phyloP scores from a whole-genome alignment of 64 coral and sea anemone genomes.

The Stichodactyla helianthus region DNA sequence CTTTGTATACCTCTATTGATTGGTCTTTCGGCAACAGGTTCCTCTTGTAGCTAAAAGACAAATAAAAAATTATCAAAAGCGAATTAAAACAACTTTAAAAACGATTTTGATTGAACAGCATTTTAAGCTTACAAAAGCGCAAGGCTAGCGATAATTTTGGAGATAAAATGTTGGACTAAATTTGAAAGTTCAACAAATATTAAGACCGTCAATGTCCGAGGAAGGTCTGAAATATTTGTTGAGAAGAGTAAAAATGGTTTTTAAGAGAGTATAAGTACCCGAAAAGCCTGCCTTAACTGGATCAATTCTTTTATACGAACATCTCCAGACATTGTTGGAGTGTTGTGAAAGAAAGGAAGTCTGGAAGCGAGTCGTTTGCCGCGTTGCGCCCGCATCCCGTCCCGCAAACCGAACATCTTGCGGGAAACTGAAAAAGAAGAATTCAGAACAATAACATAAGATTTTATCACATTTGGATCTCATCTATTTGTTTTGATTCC shows the following conservation, averaged over 20 bases:
- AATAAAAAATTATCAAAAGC: background rate
- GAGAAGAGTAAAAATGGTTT: background rate
- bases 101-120: background rate
- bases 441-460: too few relatives aligned
- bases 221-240: background rate
- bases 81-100: background rate
- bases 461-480: too few relatives aligned
- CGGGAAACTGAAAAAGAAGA: background rate
- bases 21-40: background rate
- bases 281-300: background rate
- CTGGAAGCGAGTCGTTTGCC: background rate
- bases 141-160: background rate
- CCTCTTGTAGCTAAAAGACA: background rate
- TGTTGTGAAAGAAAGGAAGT: conserved; percentile 14
- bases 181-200: background rate
- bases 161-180: background rate
- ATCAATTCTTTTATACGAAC: conserved; percentile 1
- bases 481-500: too few relatives aligned
- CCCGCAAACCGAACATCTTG: background rate
- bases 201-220: background rate
- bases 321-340: background rate
- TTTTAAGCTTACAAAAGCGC: conserved; percentile 23
- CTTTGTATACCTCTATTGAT: background rate
- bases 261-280: background rate
- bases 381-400: background rate